Evolutionary conservation across 2,113 vertebrate genomes (phyloP).

Genomic region (Poeciliopsis prolifica): DNA sequence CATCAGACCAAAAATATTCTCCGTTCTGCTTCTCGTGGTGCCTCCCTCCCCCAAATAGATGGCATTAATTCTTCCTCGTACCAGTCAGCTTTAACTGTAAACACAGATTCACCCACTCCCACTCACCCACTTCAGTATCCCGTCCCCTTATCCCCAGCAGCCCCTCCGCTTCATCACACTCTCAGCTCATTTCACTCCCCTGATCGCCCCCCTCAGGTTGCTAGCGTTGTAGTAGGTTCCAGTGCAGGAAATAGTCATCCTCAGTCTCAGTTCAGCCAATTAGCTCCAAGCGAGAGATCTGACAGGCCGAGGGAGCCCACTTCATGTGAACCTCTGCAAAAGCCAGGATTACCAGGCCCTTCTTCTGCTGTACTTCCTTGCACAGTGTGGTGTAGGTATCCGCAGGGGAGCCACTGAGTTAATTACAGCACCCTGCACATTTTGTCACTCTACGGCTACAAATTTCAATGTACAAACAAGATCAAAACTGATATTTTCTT

Average conservation of each 20-base stretch:
- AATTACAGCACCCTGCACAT: no score
- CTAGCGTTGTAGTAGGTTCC: neutral
- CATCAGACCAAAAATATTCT: neutral
- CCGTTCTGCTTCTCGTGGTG: neutral
- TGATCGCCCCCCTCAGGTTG: neutral
- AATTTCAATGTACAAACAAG: no score
- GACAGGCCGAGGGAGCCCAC: conserved; percentile 6
- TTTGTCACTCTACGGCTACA: no score
- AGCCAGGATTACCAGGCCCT: neutral
- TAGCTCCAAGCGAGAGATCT: conserved; percentile 4
- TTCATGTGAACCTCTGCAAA: conserved; percentile 11
- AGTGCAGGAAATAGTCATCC: conserved; percentile 26
- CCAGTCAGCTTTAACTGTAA: no score
- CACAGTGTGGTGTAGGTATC: no score
- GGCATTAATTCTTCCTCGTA: neutral
- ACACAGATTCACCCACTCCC: no score
- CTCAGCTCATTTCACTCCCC: neutral
- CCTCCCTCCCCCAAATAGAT: neutral
- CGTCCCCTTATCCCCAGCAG: neutral
- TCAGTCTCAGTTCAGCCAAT: conserved; percentile 10
- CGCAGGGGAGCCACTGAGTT: no score
- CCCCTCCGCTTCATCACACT: neutral
- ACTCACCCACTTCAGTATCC: no score
- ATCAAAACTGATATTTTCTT: no score
- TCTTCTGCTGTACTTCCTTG: no score